Evolutionary conservation across 2,888 invertebrate species (phyloP), one percentile per base, ranked within the genome.

Genomic region (Eupeodes latifasciatus): DNA sequence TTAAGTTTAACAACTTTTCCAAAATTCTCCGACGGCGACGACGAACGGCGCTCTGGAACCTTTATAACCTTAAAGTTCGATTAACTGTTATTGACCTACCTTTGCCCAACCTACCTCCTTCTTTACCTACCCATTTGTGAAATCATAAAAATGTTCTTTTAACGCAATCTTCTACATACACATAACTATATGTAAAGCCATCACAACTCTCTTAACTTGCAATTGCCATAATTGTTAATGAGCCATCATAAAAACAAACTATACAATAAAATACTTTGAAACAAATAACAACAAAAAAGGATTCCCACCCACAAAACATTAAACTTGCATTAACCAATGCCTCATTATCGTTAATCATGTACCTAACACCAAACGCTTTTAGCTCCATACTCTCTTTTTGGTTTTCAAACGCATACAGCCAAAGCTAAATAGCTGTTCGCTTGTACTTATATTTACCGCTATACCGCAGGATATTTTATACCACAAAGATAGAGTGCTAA

Each of bases 261-360:
- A 67, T 47, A 49, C 27, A 59, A 49, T 61, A 66, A 81, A 59
- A 61, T 72, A 19, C 34, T 34, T 14, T 14, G 14, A 11, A 47
- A 47, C 10, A 10, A 47, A 47, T 12, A 47, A 47, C 7, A 34
- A 34, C 34, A 59, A 57, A 57, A 55, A 53, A 14, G 44, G 53
- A 83, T 14, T 47, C 82, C 82, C 82, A 14, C 71, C 74, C 64
- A 79, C n/a, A 34, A 16, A 76, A 34, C 49, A 80, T 71, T 53
- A 78, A 80, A 53, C 69, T 59, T 83, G 71, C 79, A 76, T 80
- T 78, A 85, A 81, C 67, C 67, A 72, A 66, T 80, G 44, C 61
- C 57, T 69, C 75, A 82, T 82, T 79, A 82, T 79, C 82, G 79
- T 82, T 86, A 79, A 86, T 86, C 86, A 86, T 79, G 86, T 75